A percentile compares a stretch with the other conserved stretches of the same genome.
phyloP scores from a whole-genome alignment of 2,888 invertebrate species.

The Oeneis ivallda region DNA sequence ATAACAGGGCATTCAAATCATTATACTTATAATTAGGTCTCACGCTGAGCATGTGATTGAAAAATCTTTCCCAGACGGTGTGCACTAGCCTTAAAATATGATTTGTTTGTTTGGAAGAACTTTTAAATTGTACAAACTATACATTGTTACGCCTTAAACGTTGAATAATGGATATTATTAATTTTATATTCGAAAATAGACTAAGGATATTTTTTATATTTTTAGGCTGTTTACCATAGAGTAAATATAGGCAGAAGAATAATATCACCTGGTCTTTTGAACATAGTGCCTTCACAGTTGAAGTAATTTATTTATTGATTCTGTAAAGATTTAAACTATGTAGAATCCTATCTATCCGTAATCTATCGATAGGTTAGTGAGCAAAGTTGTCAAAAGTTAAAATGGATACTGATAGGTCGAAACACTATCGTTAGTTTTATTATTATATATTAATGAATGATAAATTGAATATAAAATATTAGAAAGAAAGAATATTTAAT shows the following conservation, averaged over 20 bases:
- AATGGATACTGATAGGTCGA: too few species aligned
- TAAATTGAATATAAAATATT: too few species aligned
- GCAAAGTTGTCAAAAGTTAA: too few species aligned
- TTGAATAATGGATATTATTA: conserved; percentile 43
- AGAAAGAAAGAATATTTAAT: too few species aligned
- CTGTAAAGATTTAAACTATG: too few species aligned
- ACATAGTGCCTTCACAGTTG: background rate
- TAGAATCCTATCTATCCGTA: too few species aligned
- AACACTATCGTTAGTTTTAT: too few species aligned
- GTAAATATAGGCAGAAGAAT: background rate
- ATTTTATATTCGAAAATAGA: conserved; percentile 34
- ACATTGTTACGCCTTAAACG: conserved; percentile 38
- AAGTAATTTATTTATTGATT: too few species aligned
- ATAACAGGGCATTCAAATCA: conserved; percentile 52
- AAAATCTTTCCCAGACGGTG: conserved; percentile 48
- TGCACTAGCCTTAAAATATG: conserved; percentile 32
- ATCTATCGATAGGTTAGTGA: too few species aligned
- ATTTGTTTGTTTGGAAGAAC: conserved; percentile 32
- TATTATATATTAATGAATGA: too few species aligned
- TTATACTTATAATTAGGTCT: conserved; percentile 67
- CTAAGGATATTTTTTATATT: conserved; percentile 16
- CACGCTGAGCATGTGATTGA: conserved; percentile 70
- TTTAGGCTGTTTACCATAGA: background rate
- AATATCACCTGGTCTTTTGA: background rate
- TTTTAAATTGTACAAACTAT: conserved; percentile 16